Percentiles rank a stretch among this genome's conserved stretches.
Evolutionary conservation across 2,888 invertebrate genomes (phyloP).

Genomic region (Pseudococcus jackbeardsleyi): DNA sequence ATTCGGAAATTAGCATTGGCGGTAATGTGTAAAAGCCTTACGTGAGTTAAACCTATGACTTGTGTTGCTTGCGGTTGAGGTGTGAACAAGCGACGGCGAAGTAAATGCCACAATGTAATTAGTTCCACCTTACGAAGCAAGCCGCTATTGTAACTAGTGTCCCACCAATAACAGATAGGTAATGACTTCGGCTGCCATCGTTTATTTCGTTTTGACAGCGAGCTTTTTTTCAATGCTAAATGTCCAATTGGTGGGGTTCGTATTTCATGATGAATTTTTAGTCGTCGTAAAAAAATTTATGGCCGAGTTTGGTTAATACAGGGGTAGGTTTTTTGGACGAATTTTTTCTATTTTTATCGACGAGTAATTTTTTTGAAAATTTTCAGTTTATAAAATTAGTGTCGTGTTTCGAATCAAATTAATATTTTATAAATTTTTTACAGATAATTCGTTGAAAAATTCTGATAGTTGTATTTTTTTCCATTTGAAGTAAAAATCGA

Average conservation of each 20-base stretch:
- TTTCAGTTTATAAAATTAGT: too few species aligned
- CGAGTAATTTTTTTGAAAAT: too few species aligned
- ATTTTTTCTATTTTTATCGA: neutral
- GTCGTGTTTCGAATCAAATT: too few species aligned
- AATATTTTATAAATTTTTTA: too few species aligned
- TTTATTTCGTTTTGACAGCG: conserved; percentile 4
- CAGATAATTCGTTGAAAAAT: too few species aligned
- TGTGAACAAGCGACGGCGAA: conserved; percentile 60
- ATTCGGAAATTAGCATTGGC: conserved; percentile 62
- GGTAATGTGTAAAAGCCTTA: conserved; percentile 58
- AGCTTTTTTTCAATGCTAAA: neutral
- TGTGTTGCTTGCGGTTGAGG: conserved; percentile 60
- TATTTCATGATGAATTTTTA: neutral
- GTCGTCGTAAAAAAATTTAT: neutral
- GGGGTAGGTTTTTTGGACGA: too few species aligned
- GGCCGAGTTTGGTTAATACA: neutral
- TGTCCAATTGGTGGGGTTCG: neutral
- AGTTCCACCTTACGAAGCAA: conserved; percentile 63
- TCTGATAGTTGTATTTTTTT: too few species aligned
- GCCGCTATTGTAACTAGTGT: conserved; percentile 57
- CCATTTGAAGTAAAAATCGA: too few species aligned
- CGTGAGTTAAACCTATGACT: conserved; percentile 57
- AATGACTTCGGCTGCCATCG: conserved; percentile 14
- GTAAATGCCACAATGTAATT: conserved; percentile 63
- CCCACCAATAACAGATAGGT: conserved; percentile 43